These are phyloP conservation scores for Eulemur rufifrons DNA, from an alignment of 2,113 vertebrate species.

Conservation along the genomic window DNA sequence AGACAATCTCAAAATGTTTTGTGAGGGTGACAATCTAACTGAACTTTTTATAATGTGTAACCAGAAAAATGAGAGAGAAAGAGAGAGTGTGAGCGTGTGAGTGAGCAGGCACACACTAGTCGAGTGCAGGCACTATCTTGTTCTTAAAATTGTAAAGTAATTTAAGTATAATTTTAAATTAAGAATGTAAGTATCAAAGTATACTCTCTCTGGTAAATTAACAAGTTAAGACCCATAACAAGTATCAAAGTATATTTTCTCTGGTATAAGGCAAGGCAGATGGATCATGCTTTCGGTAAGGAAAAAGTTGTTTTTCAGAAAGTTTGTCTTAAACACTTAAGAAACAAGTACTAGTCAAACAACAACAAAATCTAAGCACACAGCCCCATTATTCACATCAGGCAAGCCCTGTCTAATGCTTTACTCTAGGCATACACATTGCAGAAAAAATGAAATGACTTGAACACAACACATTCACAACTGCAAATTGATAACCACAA, in stretches of 20 bases:
- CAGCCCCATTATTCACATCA: background rate
- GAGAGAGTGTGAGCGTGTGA: background rate
- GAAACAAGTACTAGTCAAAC: background rate
- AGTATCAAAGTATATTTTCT: background rate
- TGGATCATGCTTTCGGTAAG: background rate
- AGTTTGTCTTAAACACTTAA: constrained; percentile 5
- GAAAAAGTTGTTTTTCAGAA: background rate
- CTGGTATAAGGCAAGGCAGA: background rate
- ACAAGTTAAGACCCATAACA: background rate
- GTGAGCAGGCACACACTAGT: too few relatives aligned
- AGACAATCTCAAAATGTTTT: constrained; percentile 28
- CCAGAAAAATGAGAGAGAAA: constrained; percentile 5
- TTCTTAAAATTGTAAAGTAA: background rate
- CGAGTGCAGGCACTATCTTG: background rate
- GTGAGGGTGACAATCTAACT: background rate
- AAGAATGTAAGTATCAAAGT: background rate
- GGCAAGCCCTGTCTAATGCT: background rate
- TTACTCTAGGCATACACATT: background rate
- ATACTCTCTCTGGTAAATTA: background rate
- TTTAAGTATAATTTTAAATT: background rate
- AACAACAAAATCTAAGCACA: background rate
- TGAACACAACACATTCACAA: background rate
- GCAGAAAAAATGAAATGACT: background rate
- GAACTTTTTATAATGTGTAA: background rate
- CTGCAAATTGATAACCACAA: background rate